Percentiles rank a stretch among this genome's conserved stretches.
Evolutionary conservation across 2,113 vertebrate genomes (phyloP).

Genomic region (Syrrhaptes paradoxus): DNA sequence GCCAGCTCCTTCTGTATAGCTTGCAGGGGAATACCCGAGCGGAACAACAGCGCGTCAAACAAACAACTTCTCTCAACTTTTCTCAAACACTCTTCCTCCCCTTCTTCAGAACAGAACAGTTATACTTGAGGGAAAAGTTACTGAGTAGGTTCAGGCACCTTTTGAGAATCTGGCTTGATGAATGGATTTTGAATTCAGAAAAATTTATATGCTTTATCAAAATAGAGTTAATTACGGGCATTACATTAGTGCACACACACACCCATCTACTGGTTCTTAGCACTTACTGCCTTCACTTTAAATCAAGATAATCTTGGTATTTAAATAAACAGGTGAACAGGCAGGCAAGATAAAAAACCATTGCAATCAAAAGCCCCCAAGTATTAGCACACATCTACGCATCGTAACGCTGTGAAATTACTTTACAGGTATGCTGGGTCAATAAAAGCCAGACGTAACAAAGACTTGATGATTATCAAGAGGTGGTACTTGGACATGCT

Average conservation of each 20-base stretch:
- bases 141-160: neutral
- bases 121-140: neutral
- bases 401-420: neutral
- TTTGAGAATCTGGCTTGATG: neutral
- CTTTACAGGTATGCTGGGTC: neutral
- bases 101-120: neutral
- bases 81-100: neutral
- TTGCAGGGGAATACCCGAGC: neutral
- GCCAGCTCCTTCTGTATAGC: neutral
- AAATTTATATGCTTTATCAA: neutral
- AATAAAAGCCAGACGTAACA: neutral
- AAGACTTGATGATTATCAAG: neutral
- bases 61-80: neutral
- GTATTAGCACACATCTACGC: neutral
- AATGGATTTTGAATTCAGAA: neutral
- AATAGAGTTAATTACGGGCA: neutral
- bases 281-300: neutral
- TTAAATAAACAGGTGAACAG: neutral
- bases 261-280: neutral
- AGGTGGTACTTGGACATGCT: neutral
- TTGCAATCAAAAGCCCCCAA: neutral
- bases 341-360: neutral
- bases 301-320: conserved; percentile 1
- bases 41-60: neutral
- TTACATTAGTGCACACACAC: neutral